Evolutionary conservation across 2,797 vertebrate species (phyloP), one percentile per base, ranked within the genome.

Genomic region (Propithecus deckenii): DNA sequence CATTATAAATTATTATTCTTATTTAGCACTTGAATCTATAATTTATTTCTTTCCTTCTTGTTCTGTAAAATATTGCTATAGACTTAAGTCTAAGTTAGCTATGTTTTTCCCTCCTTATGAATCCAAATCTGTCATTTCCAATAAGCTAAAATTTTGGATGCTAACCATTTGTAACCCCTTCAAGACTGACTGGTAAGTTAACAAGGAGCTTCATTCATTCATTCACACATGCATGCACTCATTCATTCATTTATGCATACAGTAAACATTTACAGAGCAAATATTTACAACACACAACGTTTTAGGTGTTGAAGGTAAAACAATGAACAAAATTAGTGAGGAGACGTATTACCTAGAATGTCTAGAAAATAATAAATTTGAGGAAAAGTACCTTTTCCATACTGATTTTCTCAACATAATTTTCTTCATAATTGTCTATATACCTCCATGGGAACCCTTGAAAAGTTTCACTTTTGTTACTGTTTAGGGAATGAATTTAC

Each of bases 1-100:
- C 75, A 61, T 96, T 96, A 92, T 96, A 86, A 94, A 92, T 92
- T 96, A 88, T 91, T 94, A 91, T 93, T 97, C 86, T 94, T 96
- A 88, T 78, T 96, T 96, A 94, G 79, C 69, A 61, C 50, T 95
- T 38, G 72, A 91, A 48, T 95, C 93, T 91, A 75, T 57, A 55
- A 57, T 91, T 94, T 94, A 67, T 95, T 95, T 91, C 75, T 85
- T 97, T 93, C 41, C 22, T 86, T 96, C 71, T 12, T 41, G 8
- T 91, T 89, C 46, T 76, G 2, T 88, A 76, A 97, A 91, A 89
- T 93, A 72, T 14, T 94, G n/a, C 84, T 86, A 85, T 63, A 87
- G 38, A 43, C 38, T 76, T 92, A 65, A 46, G 55, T 25, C 20
- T 87, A 88, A 76, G 57, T 71, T 91, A 89, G 48, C 52, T 85